A percentile compares a stretch with the other conserved stretches of the same genome.
Evolutionary conservation across 2,113 vertebrate genomes (phyloP).

Genomic region (Albula glossodonta): DNA sequence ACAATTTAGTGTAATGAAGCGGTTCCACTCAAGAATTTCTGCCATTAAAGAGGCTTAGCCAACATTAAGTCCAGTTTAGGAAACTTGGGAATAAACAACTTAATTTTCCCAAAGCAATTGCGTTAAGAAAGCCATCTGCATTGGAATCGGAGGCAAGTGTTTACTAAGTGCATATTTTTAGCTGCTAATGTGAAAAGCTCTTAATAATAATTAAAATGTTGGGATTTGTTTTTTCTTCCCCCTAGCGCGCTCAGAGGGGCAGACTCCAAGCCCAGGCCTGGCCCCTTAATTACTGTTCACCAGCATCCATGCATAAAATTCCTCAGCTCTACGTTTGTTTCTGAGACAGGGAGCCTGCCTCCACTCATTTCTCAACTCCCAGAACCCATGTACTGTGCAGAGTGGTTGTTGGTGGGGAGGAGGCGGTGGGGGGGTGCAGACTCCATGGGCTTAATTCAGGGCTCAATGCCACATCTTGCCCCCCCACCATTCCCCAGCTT

Average conservation of each 20-base stretch:
- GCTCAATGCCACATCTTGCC: neutral
- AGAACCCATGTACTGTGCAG: slow-evolving; percentile 37
- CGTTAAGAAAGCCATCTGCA: neutral
- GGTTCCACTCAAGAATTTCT: neutral
- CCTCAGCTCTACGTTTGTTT: slow-evolving; percentile 57
- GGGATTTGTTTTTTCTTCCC: slow-evolving; percentile 14
- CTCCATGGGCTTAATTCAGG: neutral
- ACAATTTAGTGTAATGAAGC: slow-evolving; percentile 10
- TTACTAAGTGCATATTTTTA: neutral
- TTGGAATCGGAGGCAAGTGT: neutral
- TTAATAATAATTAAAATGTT: slow-evolving; percentile 12
- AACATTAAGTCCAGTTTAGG: neutral
- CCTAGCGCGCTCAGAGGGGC: slow-evolving; percentile 46
- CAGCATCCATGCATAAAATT: slow-evolving; percentile 67
- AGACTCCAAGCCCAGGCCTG: slow-evolving; percentile 49
- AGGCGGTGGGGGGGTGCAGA: neutral
- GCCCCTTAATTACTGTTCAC: slow-evolving; percentile 63
- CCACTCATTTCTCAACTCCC: slow-evolving; percentile 36
- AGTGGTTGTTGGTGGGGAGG: neutral
- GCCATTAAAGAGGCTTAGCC: neutral
- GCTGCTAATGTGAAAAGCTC: slow-evolving; percentile 3
- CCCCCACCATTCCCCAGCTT: neutral
- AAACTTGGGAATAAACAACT: neutral
- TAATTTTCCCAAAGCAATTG: neutral
- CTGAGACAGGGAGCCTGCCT: slow-evolving; percentile 42